Base-by-base conservation (phyloP, 2,113 vertebrate species). In the Gnathonemus longibarbis region DNA sequence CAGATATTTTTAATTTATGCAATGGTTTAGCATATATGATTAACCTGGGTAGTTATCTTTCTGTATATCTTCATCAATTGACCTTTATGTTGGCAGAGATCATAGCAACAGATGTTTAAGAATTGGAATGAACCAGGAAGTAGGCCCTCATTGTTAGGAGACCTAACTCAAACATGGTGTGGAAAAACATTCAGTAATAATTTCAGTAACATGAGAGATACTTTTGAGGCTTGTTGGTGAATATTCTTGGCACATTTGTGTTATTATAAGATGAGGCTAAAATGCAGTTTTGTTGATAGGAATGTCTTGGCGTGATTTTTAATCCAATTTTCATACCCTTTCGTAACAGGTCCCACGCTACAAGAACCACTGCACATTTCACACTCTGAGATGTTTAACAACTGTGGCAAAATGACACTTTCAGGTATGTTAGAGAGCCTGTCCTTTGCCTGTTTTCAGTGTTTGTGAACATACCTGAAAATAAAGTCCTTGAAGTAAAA, bases 341-440 rank as follows among this genome's bases (percentile, higher is more conserved):
- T 3, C 46, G 7, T 56, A 35, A 31, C 80, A 89, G 89, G 89
- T 48, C 3, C 52, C 56, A 31, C 80, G 21, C 24, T 31, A n/a
- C 62, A 13, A 21, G 80, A 45, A 42, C 24, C 7, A 0, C 46
- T 53, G 48, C 70, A 84, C 9, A 3, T 56, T 90, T 46, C 48
- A 49, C 58, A 46, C 42, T 56, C 19, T 88, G n/a, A 45, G 21
- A 90, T 19, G 15, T 62, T 45, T 21, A 58, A 84, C 89, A 17
- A 11, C 15, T 27, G 66, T 49, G 53, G 10, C 56, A 89, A 27
- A 27, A 91, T 91, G 90, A 89, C 88, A 52, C 88, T 91, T 53
- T 53, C 88, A 89, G 90, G 90, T 91, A 89, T 4, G 52, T 85
- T 11, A 17, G 24, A 70, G 9, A 46, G 10, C 6, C 7, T 31